Conservation (phyloP, 2,888 invertebrate species). For the Leucoma salicis region DNA sequence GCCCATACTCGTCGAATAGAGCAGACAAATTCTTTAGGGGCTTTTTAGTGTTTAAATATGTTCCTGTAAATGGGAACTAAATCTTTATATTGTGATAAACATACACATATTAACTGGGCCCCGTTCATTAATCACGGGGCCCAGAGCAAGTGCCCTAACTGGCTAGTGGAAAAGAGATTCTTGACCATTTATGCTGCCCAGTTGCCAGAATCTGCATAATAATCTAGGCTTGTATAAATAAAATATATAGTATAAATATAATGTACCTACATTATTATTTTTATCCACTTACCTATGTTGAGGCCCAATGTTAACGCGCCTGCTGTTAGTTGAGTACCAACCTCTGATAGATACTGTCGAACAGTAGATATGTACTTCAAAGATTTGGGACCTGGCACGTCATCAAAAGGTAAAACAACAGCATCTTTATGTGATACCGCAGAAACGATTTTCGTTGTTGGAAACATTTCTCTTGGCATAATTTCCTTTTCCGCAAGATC, state of each 20-base stretch:
- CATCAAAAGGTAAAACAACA: constrained; percentile 79
- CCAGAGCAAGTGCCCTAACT: too few relatives aligned
- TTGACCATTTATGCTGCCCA: too few relatives aligned
- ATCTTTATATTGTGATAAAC: too few relatives aligned
- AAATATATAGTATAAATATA: neutral
- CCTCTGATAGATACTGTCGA: constrained; percentile 82
- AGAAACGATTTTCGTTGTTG: constrained; percentile 51
- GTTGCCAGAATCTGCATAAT: too few relatives aligned
- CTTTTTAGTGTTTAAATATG: constrained; percentile 50
- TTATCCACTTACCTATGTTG: constrained; percentile 75
- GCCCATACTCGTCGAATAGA: constrained; percentile 82
- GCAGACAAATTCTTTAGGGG: constrained; percentile 54
- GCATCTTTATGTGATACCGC: constrained; percentile 60
- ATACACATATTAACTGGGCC: too few relatives aligned
- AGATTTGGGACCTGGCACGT: constrained; percentile 84
- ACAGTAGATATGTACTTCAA: constrained; percentile 81
- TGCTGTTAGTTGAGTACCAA: constrained; percentile 84
- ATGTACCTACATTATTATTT: too few relatives aligned
- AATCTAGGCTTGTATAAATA: neutral
- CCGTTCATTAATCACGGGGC: too few relatives aligned
- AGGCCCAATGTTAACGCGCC: constrained; percentile 74
- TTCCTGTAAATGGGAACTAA: constrained; percentile 43
- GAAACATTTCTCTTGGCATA: constrained; percentile 44
- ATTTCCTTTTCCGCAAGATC: constrained; percentile 13
- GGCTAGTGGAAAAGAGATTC: too few relatives aligned